These are phyloP conservation scores for Papilio polyxenes DNA, from an alignment of 1,140 invertebrate species.

Conservation along the genomic window DNA sequence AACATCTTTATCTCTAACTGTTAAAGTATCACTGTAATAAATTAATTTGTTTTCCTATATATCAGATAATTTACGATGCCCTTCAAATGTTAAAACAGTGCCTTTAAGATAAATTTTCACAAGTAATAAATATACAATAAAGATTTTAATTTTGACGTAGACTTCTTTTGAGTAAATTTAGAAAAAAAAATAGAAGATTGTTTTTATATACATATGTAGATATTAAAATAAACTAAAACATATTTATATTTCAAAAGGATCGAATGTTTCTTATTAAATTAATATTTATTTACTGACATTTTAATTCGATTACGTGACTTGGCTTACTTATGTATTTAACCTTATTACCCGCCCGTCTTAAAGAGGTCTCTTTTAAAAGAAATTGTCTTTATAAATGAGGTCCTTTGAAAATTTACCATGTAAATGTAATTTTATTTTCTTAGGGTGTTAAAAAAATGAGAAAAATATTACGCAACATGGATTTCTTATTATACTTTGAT, in stretches of 20 bases:
- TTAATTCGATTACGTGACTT: neutral
- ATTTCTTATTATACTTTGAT: neutral
- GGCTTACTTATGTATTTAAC: neutral
- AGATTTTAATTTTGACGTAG: conserved; percentile 2
- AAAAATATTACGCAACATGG: neutral
- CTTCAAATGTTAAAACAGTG: too few species aligned
- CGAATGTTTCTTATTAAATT: neutral
- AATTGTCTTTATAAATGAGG: conserved; percentile 9
- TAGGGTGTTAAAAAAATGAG: neutral
- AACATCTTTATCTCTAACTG: too few species aligned
- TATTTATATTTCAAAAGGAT: neutral
- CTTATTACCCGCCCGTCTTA: neutral
- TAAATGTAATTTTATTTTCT: neutral
- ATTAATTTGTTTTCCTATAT: too few species aligned
- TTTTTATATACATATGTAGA: too few species aligned
- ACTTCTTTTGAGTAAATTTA: too few species aligned
- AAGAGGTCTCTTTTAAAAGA: neutral
- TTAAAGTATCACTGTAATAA: too few species aligned
- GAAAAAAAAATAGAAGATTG: too few species aligned
- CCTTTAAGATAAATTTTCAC: too few species aligned
- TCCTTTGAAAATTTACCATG: conserved; percentile 12
- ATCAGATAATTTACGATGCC: too few species aligned
- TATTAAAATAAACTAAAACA: too few species aligned
- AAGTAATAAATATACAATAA: conserved; percentile 14
- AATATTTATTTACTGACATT: neutral